These are phyloP conservation scores for Austrolebias charrua DNA, from an alignment of 2,797 vertebrate genomes.

Conservation along the genomic window DNA sequence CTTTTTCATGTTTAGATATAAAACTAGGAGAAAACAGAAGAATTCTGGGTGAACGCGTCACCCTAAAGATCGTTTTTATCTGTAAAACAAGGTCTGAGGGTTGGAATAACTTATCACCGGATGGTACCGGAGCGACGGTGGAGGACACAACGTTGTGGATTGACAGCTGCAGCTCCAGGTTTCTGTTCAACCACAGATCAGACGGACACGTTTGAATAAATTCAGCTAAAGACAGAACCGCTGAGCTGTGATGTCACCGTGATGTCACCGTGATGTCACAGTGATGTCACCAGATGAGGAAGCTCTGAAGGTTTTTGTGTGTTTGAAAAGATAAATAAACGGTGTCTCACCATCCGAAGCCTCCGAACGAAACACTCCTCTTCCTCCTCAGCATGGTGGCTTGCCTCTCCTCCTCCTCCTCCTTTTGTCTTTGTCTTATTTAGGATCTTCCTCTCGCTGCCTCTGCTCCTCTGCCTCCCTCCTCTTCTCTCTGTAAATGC, in stretches of 20 bases:
- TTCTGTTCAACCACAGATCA: neutral
- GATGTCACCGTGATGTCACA: constrained; percentile 36
- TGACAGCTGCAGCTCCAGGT: constrained; percentile 8
- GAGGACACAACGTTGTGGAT: constrained; percentile 15
- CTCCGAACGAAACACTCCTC: constrained; percentile 81
- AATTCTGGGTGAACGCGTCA: no score
- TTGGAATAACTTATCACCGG: no score
- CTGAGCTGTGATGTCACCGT: no score
- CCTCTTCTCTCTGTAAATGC: constrained; percentile 63
- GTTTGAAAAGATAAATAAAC: constrained; percentile 13
- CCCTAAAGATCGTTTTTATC: no score
- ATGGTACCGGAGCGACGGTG: neutral
- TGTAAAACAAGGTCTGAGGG: neutral
- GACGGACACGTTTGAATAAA: constrained; percentile 2
- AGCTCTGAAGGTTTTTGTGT: constrained; percentile 23
- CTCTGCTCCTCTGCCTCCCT: constrained; percentile 23
- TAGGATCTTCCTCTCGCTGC: constrained; percentile 35
- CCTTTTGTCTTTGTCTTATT: constrained; percentile 47
- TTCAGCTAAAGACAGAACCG: neutral
- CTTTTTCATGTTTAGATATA: no score
- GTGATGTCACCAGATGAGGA: constrained; percentile 50
- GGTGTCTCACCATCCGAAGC: constrained; percentile 77
- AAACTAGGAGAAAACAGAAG: no score
- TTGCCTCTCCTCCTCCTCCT: constrained; percentile 42
- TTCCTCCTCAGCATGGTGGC: constrained; percentile 82